Base-by-base conservation (phyloP, 2,797 vertebrate genomes). In the Myotis vivesi region DNA sequence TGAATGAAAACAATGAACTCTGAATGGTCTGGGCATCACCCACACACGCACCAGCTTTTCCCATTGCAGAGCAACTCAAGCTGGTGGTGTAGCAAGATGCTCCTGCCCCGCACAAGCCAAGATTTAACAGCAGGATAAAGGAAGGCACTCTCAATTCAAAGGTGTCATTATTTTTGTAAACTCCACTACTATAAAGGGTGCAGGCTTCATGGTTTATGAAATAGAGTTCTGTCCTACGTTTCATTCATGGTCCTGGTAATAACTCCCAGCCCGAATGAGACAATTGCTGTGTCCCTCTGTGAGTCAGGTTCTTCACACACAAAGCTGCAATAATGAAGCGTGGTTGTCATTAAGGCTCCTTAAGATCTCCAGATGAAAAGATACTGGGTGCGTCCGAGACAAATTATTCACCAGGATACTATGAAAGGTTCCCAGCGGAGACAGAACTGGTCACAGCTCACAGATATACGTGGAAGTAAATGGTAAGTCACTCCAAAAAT, bases 361-460 rank as follows among this genome's bases (percentile, higher is more conserved):
- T 96, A 95, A 97, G 96, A 97, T 95, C 92, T 89, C 89, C 38
- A 94, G 94, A 97, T 96, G 97, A 96, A 97, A 97, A 96, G 97
- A 88, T 81, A 57, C n/a, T 23, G 9, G 66, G 20, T 71, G 93
- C 22, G 16, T 75, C 94, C 76, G 41, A 86, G 91, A 66, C 73
- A 41, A 25, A 53, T 94, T 89, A 94, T 95, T 94, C 91, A 92
- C 30, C 53, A 44, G 75, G 69, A 68, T 77, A 55, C 0, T 3
- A 80, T 85, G 86, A 38, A 86, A 49, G 57, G 64, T 72, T 94
- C 75, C 89, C 75, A 36, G 81, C 88, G 53, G 30, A 88, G 23
- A 84, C 87, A 62, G 41, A 46, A 5, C 57, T 69, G 30, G 53
- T 36, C n/a, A 62, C 2, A 41, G 72, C 62, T 91, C 23, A 1